These are phyloP conservation scores for Tethea ocularis DNA, from an alignment of 2,888 invertebrate genomes.

Conservation along the genomic window DNA sequence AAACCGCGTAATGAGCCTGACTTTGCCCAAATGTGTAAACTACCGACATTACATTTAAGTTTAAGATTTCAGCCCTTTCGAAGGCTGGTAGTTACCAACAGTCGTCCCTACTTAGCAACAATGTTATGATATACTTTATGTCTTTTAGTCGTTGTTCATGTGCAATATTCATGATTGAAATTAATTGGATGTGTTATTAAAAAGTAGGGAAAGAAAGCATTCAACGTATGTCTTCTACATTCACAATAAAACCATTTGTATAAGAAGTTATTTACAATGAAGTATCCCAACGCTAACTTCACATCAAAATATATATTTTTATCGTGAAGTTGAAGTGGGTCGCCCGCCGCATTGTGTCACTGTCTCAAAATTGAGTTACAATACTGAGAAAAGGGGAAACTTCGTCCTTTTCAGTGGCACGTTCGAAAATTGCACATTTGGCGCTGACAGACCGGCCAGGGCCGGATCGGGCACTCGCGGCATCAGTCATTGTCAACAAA, in stretches of 20 bases:
- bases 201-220: slow-evolving; percentile 21
- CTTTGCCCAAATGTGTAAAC: slow-evolving; percentile 42
- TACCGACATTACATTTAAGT: slow-evolving; percentile 49
- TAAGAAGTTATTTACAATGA: slow-evolving; percentile 30
- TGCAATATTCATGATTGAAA: too few relatives aligned
- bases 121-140: neutral
- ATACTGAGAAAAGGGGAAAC: slow-evolving; percentile 52
- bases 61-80: slow-evolving; percentile 35
- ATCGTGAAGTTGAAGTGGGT: slow-evolving; percentile 53
- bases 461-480: slow-evolving; percentile 42
- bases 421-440: slow-evolving; percentile 67
- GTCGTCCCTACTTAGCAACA: slow-evolving; percentile 13
- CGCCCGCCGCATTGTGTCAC: slow-evolving; percentile 53
- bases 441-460: slow-evolving; percentile 31
- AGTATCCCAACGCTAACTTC: slow-evolving; percentile 39
- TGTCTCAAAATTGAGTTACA: slow-evolving; percentile 65
- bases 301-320: slow-evolving; percentile 48
- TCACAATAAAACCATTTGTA: slow-evolving; percentile 12
- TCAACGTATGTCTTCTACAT: too few relatives aligned
- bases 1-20: slow-evolving; percentile 42
- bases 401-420: slow-evolving; percentile 55
- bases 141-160: slow-evolving; percentile 36
- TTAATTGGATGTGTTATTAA: too few relatives aligned
- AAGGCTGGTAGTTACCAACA: slow-evolving; percentile 17
- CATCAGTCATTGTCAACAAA: slow-evolving; percentile 80